Base-by-base conservation (phyloP, 2,888 invertebrate genomes). In the Cheilosia soror region DNA sequence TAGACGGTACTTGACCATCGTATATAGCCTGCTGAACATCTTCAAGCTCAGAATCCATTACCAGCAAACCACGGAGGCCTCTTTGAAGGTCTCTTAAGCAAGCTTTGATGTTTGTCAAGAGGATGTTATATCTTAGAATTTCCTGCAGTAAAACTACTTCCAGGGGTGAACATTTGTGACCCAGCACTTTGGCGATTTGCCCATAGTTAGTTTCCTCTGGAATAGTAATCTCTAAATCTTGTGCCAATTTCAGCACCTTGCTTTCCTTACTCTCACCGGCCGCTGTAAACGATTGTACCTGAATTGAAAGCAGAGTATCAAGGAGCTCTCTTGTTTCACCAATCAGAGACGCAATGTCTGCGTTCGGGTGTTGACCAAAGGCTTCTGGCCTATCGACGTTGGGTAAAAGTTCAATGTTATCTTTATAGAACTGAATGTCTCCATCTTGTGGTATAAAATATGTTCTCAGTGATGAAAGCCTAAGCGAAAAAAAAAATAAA, bases 291-390 rank as follows among this genome's bases (percentile, higher is more conserved):
- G 94, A 93, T 72, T 96, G 95, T 6, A 95, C 94, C 88, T 97
- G 96, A 87, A 98, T 93, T 1, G 96, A 95, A 91, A 97, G 95
- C 49, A 98, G 92, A 0, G 97, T 97, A 68, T 95, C 95, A 89
- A 97, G 97, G 91, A 97, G 93, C 75, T 94, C 93, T 83, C 95
- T 92, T 0, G 96, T 95, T 89, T 97, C 97, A 90, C 95, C 95
- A 51, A 97, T 97, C 55, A 96, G 94, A 0, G 96, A 97, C 4
- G 96, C 95, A 87, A 98, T 97, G 90, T 98, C 98, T 0, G 97
- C 97, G 88, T 98, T 97, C 2, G 96, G 95, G 92, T 98, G 97
- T 90, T 98, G 97, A 0, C 98, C 98, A 89, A 98, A 96, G 0
- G 96, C 96, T 93, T 97, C 97, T 0, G 98, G 97, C 87, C 95